These are phyloP conservation scores for Misgurnus mizolepis DNA, from an alignment of 2,113 vertebrate genomes.

Conservation along the genomic window DNA sequence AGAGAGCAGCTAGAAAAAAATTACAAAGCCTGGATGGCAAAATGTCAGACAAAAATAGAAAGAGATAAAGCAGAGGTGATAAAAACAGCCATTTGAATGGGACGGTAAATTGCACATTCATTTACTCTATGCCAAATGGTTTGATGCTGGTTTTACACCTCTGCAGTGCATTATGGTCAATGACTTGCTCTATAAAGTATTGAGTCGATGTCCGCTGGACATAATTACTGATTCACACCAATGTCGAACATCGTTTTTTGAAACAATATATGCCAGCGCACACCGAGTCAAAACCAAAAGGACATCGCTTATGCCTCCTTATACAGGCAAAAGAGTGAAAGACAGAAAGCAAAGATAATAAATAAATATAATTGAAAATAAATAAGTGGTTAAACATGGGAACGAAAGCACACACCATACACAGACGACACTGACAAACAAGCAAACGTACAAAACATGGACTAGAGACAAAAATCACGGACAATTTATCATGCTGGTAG, in stretches of 20 bases:
- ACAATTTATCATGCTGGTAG: conserved; percentile 64
- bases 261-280: conserved; percentile 59
- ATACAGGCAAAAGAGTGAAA: conserved; percentile 40
- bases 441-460: conserved; percentile 34
- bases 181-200: conserved; percentile 64
- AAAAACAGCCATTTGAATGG: conserved; percentile 64
- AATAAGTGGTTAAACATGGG: conserved; percentile 63
- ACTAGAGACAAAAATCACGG: conserved; percentile 31
- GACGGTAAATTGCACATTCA: conserved; percentile 33
- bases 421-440: conserved; percentile 14
- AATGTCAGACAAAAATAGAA: conserved; percentile 58
- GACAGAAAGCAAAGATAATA: conserved; percentile 44
- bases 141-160: conserved; percentile 67
- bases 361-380: conserved; percentile 54
- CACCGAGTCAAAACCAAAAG: conserved; percentile 66
- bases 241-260: conserved; percentile 13
- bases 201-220: conserved; percentile 70
- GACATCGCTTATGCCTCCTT: conserved; percentile 53
- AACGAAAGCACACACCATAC: conserved; percentile 39
- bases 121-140: conserved; percentile 13
- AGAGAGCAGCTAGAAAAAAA: conserved; percentile 49
- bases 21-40: conserved; percentile 51
- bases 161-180: conserved; percentile 58
- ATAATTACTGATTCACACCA: conserved; percentile 42
- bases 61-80: conserved; percentile 49